A percentile compares a stretch with the other conserved stretches of the same genome.
Conservation (phyloP, 2,797 vertebrate species). For the Chiroxiphia lanceolata region DNA sequence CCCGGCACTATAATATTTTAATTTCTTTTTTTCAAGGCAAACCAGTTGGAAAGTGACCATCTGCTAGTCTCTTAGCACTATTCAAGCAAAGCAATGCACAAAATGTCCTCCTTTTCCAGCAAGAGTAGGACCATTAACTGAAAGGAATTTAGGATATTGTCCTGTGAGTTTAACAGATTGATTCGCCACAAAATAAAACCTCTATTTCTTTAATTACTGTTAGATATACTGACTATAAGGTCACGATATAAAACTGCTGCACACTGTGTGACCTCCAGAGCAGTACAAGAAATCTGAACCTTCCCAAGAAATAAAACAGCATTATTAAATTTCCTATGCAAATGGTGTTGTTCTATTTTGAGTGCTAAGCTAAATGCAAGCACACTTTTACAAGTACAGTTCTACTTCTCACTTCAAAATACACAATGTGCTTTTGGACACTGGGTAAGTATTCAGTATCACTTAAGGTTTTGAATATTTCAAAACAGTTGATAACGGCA, state of each 20-base stretch:
- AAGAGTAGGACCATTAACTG: constrained; percentile 76
- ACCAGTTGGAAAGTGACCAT: constrained; percentile 91
- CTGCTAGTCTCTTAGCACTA: constrained; percentile 81
- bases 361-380: constrained; percentile 26
- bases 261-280: background rate
- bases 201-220: constrained; percentile 23
- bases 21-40: constrained; percentile 84
- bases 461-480: constrained; percentile 61
- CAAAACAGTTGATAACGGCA: constrained; percentile 48
- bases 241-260: background rate
- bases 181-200: constrained; percentile 28
- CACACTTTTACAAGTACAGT: constrained; percentile 35
- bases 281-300: background rate
- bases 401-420: constrained; percentile 57
- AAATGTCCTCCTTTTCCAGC: constrained; percentile 78
- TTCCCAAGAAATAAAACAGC: background rate
- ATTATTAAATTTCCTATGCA: background rate
- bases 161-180: constrained; percentile 18
- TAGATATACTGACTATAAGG: background rate
- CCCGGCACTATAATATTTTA: constrained; percentile 84
- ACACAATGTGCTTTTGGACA: constrained; percentile 47
- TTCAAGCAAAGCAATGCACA: constrained; percentile 84
- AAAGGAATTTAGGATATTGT: constrained; percentile 44
- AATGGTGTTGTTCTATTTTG: constrained; percentile 25
- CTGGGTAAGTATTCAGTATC: constrained; percentile 44